Percentiles rank a stretch among this genome's conserved stretches.
phyloP scores from a whole-genome alignment of 2,888 invertebrate genomes.

The Liposcelis brunnea region DNA sequence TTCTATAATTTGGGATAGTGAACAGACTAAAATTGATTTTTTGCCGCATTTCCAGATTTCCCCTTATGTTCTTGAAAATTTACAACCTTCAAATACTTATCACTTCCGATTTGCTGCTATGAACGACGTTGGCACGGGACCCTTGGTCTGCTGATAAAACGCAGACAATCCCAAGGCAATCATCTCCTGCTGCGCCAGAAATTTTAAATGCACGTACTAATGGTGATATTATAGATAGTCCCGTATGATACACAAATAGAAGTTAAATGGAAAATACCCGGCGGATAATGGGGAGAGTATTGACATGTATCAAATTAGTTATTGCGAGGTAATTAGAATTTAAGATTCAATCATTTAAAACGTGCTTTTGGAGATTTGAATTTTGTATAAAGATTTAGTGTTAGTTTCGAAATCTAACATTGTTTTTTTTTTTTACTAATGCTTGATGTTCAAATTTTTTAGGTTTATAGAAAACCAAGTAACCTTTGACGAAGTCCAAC shows the following conservation, averaged over 20 bases:
- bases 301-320: slow-evolving; percentile 60
- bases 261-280: slow-evolving; percentile 67
- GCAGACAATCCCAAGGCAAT: slow-evolving; percentile 56
- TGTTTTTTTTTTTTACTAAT: too few species aligned
- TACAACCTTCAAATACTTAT: slow-evolving; percentile 60
- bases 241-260: slow-evolving; percentile 66
- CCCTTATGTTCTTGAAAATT: slow-evolving; percentile 64
- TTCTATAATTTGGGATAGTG: background rate
- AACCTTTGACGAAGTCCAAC: too few species aligned
- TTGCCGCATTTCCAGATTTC: too few species aligned
- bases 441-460: too few species aligned
- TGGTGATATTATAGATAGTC: slow-evolving; percentile 39
- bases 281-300: slow-evolving; percentile 81
- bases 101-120: slow-evolving; percentile 69
- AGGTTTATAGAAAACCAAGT: too few species aligned
- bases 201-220: slow-evolving; percentile 34
- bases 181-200: slow-evolving; percentile 56
- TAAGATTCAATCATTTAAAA: slow-evolving; percentile 13
- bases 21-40: background rate
- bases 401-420: too few species aligned
- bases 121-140: slow-evolving; percentile 65
- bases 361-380: too few species aligned
- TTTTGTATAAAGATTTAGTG: too few species aligned
- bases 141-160: slow-evolving; percentile 47
- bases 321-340: slow-evolving; percentile 49